phyloP scores from a whole-genome alignment of 2,797 vertebrate species.

The Gastrophryne carolinensis region DNA sequence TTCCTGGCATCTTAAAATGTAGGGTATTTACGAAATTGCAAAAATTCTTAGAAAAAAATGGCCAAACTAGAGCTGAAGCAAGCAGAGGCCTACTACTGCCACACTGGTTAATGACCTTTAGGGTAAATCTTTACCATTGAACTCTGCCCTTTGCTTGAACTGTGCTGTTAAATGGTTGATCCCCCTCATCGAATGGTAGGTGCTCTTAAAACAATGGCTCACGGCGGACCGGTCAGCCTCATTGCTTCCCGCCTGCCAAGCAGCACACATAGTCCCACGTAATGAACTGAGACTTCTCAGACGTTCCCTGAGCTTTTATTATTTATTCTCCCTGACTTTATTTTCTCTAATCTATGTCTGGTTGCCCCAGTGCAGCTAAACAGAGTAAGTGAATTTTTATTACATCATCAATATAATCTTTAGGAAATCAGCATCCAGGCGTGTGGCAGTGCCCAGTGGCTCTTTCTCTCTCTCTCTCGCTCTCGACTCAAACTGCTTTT shows the following conservation, averaged over 20 bases:
- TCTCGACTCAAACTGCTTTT: slow-evolving; percentile 59
- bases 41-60: no score
- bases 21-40: no score
- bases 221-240: neutral
- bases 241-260: slow-evolving; percentile 12
- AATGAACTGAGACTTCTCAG: slow-evolving; percentile 32
- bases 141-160: no score
- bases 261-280: slow-evolving; percentile 1
- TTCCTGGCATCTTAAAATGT: no score
- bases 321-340: slow-evolving; percentile 69
- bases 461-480: slow-evolving; percentile 61
- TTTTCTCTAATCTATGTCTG: slow-evolving; percentile 71
- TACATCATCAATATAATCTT: slow-evolving; percentile 78
- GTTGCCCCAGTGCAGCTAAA: slow-evolving; percentile 70
- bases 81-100: no score
- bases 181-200: no score
- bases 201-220: neutral
- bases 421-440: slow-evolving; percentile 69
- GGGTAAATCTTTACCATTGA: no score
- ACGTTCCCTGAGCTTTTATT: slow-evolving; percentile 61
- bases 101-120: no score
- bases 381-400: slow-evolving; percentile 78
- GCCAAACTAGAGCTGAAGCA: no score
- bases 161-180: no score
- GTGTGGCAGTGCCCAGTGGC: slow-evolving; percentile 61